Base-by-base conservation (phyloP, 2,113 vertebrate genomes). In the Ia io region DNA sequence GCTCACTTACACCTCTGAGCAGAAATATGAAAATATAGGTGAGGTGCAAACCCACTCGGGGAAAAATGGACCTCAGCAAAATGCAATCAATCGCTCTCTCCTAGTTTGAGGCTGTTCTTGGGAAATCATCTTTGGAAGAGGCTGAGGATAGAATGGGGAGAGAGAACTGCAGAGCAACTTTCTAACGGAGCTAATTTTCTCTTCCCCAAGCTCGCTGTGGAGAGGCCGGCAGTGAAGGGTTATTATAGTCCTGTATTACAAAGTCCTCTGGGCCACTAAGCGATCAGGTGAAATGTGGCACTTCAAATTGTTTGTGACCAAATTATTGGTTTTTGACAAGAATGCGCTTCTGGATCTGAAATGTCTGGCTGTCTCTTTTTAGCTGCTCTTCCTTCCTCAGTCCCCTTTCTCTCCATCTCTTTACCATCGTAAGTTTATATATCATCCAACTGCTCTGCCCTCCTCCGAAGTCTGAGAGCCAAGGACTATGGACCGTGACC, bases 111-210 rank as follows among this genome's bases (percentile, higher is more conserved):
- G 73, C 95, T 96, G 93, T 97, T 96, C 97, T 97, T 65, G 93
- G 96, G 92, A 98, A 98, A 97, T 88, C 79, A 91, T 90, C 95
- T 95, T 84, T 76, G 95, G 96, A 94, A 47, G 95, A 91, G 76
- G 91, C 93, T 77, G 44, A 25, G 47, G 32, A 63, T 9, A n/a
- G 84, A 67, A 69, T 0, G 17, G 56, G 30, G 65, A 91, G 65
- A 83, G 56, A 71, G 77, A 49, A 90, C 79, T 78, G 92, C 93
- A 42, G 79, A 82, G 37, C 71, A 73, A n/a, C 30, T 49, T 90
- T 44, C 73, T 22, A 16, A 73, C 32, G 16, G 82, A 93, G 35
- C 61, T 78, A 9, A 93, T 95, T 85, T 90, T 91, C 74, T 91
- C 42, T 69, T 94, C 25, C 51, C 78, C 18, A 76, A 18, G 65